Conservation (phyloP, 2,888 invertebrate species). For the Calliscelio sp. region DNA sequence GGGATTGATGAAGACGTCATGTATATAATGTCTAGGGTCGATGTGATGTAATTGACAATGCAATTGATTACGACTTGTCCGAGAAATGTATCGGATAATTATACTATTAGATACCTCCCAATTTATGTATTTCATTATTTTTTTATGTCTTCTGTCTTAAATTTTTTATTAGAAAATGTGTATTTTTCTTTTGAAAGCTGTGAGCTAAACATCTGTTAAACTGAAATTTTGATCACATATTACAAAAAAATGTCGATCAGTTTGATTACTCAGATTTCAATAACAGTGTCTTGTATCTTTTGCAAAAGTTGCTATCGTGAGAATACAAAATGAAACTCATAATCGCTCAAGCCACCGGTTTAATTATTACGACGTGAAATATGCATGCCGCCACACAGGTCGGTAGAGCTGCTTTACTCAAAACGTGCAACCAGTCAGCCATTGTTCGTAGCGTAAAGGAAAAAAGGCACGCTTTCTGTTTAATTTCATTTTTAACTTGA, state of each 20-base stretch:
- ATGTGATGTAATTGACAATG: slow-evolving; percentile 83
- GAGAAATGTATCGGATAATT: slow-evolving; percentile 79
- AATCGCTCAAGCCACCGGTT: slow-evolving; percentile 79
- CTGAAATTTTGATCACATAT: background rate
- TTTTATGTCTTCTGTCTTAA: slow-evolving; percentile 24
- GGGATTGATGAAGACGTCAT: slow-evolving; percentile 76
- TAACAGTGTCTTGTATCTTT: slow-evolving; percentile 59
- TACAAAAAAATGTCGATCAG: background rate
- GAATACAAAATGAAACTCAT: slow-evolving; percentile 76
- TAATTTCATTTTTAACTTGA: slow-evolving; percentile 83
- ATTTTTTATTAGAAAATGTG: too few species aligned
- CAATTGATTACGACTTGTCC: slow-evolving; percentile 83
- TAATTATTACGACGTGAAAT: slow-evolving; percentile 83
- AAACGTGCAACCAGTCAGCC: slow-evolving; percentile 80
- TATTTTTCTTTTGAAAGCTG: too few species aligned
- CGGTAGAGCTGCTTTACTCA: slow-evolving; percentile 76
- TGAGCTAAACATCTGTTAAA: too few species aligned
- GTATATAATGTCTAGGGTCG: slow-evolving; percentile 78
- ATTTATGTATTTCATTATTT: slow-evolving; percentile 24
- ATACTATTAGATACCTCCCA: slow-evolving; percentile 75
- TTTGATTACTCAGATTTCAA: slow-evolving; percentile 56
- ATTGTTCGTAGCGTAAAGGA: slow-evolving; percentile 79
- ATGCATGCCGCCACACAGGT: slow-evolving; percentile 78
- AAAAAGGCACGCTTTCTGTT: slow-evolving; percentile 81
- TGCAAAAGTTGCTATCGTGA: slow-evolving; percentile 68